Evolutionary conservation across 2,888 invertebrate genomes (phyloP).

Genomic region (Athrips mouffetella): DNA sequence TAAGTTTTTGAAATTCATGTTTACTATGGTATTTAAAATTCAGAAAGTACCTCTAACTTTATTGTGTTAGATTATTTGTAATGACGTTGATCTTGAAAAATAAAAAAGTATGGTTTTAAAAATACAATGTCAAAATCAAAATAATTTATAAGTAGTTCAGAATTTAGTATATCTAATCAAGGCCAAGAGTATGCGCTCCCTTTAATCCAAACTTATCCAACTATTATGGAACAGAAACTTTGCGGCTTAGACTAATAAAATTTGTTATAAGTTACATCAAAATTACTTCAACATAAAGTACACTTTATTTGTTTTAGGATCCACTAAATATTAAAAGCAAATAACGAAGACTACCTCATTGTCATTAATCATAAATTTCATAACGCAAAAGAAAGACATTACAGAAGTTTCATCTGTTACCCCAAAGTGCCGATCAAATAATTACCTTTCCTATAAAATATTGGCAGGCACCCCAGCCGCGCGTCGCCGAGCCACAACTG

Average conservation of each 20-base stretch:
- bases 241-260: not conserved
- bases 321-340: too few relatives aligned
- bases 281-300: too few relatives aligned
- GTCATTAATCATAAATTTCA: slow-evolving; percentile 51
- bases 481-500: slow-evolving; percentile 67
- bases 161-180: not conserved
- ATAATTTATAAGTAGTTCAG: not conserved
- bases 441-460: slow-evolving; percentile 74
- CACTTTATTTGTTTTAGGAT: too few relatives aligned
- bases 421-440: slow-evolving; percentile 62
- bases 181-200: too few relatives aligned
- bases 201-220: too few relatives aligned
- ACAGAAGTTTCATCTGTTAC: slow-evolving; percentile 50
- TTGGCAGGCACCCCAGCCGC: slow-evolving; percentile 55
- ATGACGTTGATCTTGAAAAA: too few relatives aligned
- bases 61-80: too few relatives aligned
- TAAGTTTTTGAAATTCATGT: too few relatives aligned
- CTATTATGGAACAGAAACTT: too few relatives aligned
- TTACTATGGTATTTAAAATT: too few relatives aligned
- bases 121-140: not conserved
- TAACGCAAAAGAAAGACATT: slow-evolving; percentile 48
- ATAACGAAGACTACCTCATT: slow-evolving; percentile 10
- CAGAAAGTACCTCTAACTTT: too few relatives aligned
- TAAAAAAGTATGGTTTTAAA: too few relatives aligned
- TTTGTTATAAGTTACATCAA: not conserved